Evolutionary conservation across 2,113 vertebrate genomes (phyloP).

Genomic region (Tricholaema leucomelas): DNA sequence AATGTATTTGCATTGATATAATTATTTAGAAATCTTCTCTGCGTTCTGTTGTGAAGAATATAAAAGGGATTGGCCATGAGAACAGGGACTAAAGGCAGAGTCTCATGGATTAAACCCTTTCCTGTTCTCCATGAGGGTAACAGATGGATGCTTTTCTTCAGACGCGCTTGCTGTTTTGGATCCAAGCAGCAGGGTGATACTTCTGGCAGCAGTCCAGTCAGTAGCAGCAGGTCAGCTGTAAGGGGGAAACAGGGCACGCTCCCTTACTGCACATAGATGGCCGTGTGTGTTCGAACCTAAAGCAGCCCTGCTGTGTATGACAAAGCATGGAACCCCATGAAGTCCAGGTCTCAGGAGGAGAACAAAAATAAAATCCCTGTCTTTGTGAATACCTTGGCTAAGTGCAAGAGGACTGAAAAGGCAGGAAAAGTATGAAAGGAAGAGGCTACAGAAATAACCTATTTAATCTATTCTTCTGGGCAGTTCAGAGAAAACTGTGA

Average conservation of each 20-base stretch:
- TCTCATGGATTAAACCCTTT: background rate
- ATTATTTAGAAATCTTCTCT: background rate
- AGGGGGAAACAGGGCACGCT: background rate
- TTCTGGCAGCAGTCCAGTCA: background rate
- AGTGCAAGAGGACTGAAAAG: background rate
- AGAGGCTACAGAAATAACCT: background rate
- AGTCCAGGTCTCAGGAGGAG: background rate
- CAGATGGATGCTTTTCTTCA: background rate
- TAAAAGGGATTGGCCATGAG: background rate
- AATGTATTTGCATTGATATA: background rate
- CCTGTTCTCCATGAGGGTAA: background rate
- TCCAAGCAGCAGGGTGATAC: background rate
- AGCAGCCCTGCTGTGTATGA: background rate
- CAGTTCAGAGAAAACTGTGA: background rate
- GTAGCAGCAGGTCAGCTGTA: background rate
- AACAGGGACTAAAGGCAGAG: background rate
- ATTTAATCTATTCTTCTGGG: background rate
- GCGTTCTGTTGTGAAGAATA: background rate
- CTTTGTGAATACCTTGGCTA: background rate
- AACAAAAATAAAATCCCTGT: background rate
- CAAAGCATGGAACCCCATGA: background rate
- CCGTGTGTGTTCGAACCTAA: accelerated
- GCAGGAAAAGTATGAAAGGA: background rate
- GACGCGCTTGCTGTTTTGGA: background rate
- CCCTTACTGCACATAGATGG: background rate